Percentiles rank a stretch among this genome's conserved stretches.
phyloP scores from a whole-genome alignment of 2,797 vertebrate species.

The Antrozous pallidus region DNA sequence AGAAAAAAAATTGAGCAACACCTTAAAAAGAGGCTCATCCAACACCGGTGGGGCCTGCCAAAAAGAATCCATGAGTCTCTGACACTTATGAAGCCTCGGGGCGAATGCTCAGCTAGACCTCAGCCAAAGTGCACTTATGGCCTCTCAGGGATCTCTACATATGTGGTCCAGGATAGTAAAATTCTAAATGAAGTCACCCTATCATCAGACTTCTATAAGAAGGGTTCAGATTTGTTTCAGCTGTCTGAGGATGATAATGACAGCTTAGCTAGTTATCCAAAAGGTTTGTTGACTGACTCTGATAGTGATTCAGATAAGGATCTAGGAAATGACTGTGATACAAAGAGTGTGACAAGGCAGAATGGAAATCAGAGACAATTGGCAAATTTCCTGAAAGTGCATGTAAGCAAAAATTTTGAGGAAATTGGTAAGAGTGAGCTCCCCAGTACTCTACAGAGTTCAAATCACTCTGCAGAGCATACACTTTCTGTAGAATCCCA shows the following conservation, averaged over 20 bases:
- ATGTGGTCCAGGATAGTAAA: not conserved
- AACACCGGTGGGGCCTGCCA: not conserved
- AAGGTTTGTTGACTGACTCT: not conserved
- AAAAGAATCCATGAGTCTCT: not conserved
- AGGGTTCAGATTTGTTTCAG: not conserved
- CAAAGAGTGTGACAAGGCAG: too few species aligned
- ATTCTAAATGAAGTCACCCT: not conserved
- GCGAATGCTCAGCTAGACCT: not conserved
- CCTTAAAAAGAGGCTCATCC: conserved; percentile 30
- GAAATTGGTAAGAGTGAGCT: not conserved
- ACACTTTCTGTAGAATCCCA: not conserved
- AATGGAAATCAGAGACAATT: not conserved
- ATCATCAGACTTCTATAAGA: not conserved
- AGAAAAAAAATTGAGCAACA: conserved; percentile 25
- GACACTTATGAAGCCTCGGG: not conserved
- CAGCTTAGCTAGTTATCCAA: not conserved
- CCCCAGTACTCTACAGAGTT: not conserved
- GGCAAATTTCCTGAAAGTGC: not conserved
- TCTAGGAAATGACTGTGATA: not conserved
- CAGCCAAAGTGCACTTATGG: not conserved
- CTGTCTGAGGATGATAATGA: not conserved
- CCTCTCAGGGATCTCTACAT: not conserved
- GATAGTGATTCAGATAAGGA: not conserved
- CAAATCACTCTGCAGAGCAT: too few species aligned
- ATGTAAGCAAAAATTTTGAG: not conserved